Evolutionary conservation across 2,797 vertebrate genomes (phyloP), one percentile per base, ranked within the genome.

Genomic region (Thaleichthys pacificus): DNA sequence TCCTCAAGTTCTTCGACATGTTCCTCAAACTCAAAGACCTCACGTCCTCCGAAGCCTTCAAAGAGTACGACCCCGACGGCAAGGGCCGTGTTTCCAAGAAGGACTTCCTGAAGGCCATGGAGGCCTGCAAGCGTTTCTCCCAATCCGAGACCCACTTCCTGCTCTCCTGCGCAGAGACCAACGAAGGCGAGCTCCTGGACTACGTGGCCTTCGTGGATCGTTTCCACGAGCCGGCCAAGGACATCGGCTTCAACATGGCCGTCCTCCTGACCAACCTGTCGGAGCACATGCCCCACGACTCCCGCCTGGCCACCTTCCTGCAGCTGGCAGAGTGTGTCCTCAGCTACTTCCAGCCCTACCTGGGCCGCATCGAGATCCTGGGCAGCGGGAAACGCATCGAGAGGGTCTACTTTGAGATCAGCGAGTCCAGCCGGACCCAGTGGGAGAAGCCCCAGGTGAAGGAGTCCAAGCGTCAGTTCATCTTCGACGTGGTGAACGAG

Each of bases 401-500:
- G 79, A 90, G 97, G 0, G 95, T 99, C 32, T 98, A 99, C 86
- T 99, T 99, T 82, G 95, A 97, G 88, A 98, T 99, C 87, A 98
- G 96, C 1, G 94, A 97, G 84, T 96, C 97, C 21, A 98, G 95
- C 85, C 94, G 96, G 26, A 96, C 93, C 1, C 97, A 99, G 77
- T 99, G 97, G 97, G 97, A 98, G 85, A 98, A 98, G 82, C 97
- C 97, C 4, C 89, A 94, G 88, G 97, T 99, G 22, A 99, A 97
- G 87, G 96, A 99, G 85, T 98, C 97, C 70, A 99, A 99, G 76
- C 90, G 96, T 7, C 97, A 99, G 80, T 99, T 99, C 86, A 96
- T 98, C 80, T 99, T 99, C n/a, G 96, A 97, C 49, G 96, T 99
- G 38, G 95, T 99, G 75, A 99, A 98, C 0, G 91, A 96, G 83